Evolutionary conservation across 2,888 invertebrate genomes (phyloP), one percentile per base, ranked within the genome.

Genomic region (Clistopyga incitator): DNA sequence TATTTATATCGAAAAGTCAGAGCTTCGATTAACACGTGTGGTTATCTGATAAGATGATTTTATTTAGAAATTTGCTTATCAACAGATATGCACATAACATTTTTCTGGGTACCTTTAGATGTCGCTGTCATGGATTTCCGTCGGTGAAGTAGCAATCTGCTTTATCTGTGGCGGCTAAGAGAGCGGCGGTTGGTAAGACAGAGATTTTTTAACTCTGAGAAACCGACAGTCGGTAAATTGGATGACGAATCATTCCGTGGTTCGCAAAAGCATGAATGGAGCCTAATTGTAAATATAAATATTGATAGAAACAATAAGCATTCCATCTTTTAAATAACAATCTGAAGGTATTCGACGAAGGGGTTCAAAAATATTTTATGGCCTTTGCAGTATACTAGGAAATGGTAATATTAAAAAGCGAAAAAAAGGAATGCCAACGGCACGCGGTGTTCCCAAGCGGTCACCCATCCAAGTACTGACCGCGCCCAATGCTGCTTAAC

Each of bases 371-470:
- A 29, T 29, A 29, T 4, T 29, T 29, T 3, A 29, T 2, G 4
- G 29, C 2, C 4, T 29, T 29, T 4, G 29, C 4, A 29, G 29
- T 29, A 38, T 10, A 0, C 10, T 38, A 10, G 10, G 10, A 8
- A 38, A 10, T 38, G 10, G 10, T 2, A 38, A 10, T 38, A 8
- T 38, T 38, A 10, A 38, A 1, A 10, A 10, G 10, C 1, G 10
- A 38, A 38, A 38, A 38, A 47, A 47, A 47, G 6, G 47, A 6
- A 47, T n/a, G 47, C 47, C 47, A 47, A 47, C 47, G 47, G 47
- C 47, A 47, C 47, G 47, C 47, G 47, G 47, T 47, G 47, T 47
- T 47, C 47, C 47, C 47, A 47, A 47, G 47, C 47, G 47, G 47
- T 47, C 47, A 47, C 47, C 47, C 47, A 47, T 47, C 47, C 47